A percentile compares a stretch with the other conserved stretches of the same genome.
phyloP scores from a whole-genome alignment of 1,140 invertebrate genomes.

The Aphaenogaster rudis region DNA sequence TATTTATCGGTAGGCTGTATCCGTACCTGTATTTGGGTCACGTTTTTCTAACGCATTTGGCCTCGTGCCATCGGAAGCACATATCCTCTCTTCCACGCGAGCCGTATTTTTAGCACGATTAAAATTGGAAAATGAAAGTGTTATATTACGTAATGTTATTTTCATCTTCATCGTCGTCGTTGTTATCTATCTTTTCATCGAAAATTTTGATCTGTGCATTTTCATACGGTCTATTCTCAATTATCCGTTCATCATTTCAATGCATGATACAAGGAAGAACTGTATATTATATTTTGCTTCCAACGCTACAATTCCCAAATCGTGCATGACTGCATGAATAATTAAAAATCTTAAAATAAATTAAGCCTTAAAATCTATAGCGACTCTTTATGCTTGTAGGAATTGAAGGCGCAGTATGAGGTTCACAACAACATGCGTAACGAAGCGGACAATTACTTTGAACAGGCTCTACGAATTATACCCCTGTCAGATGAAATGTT shows the following conservation, averaged over 20 bases:
- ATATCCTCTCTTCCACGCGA: constrained; percentile 17
- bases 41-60: constrained; percentile 47
- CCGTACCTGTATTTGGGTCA: constrained; percentile 8
- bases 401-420: constrained; percentile 95
- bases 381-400: constrained; percentile 84
- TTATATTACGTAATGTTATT: constrained; percentile 10
- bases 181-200: not conserved
- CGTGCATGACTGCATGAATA: not conserved
- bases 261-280: not conserved
- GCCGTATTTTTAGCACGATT: constrained; percentile 39
- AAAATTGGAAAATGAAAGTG: constrained; percentile 10
- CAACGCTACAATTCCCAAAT: not conserved
- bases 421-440: constrained; percentile 93
- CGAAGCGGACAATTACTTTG: constrained; percentile 91
- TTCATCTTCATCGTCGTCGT: not conserved
- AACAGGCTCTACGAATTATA: constrained; percentile 92
- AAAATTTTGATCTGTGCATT: not conserved
- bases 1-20: not conserved
- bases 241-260: not conserved
- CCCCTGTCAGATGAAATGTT: constrained; percentile 93
- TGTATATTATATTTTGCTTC: not conserved
- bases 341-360: not conserved
- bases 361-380: not conserved
- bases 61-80: constrained; percentile 26
- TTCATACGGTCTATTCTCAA: not conserved